These are phyloP conservation scores for Oncorhynchus keta DNA, from an alignment of 2,113 vertebrate species.

Conservation along the genomic window DNA sequence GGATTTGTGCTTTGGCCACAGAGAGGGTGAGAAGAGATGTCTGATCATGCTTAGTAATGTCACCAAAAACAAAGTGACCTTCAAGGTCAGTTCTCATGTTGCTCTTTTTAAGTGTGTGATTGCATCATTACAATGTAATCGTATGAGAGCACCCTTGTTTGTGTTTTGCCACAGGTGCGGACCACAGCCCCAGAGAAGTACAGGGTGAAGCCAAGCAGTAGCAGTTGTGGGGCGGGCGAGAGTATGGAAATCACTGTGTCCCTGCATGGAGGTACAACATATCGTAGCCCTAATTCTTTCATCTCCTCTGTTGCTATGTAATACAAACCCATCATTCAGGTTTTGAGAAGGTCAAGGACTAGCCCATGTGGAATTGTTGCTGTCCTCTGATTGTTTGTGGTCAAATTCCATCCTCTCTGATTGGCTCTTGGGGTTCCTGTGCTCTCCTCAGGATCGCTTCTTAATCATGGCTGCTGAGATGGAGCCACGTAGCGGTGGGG, in stretches of 20 bases:
- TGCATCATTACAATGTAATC: neutral
- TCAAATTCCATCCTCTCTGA: neutral
- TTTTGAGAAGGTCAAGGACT: neutral
- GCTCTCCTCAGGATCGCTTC: slow-evolving; percentile 84
- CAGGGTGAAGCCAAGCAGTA: slow-evolving; percentile 86
- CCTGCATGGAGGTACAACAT: slow-evolving; percentile 81
- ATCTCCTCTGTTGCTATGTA: neutral
- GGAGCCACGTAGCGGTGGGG: slow-evolving; percentile 67
- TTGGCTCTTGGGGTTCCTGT: slow-evolving; percentile 70
- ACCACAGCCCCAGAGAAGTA: slow-evolving; percentile 87
- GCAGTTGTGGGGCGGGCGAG: slow-evolving; percentile 81
- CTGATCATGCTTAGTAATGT: slow-evolving; percentile 84
- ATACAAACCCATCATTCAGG: neutral
- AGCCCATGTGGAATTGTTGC: neutral
- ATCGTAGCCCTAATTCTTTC: neutral
- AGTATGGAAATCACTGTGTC: slow-evolving; percentile 81
- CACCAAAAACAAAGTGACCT: slow-evolving; percentile 84
- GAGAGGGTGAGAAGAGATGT: slow-evolving; percentile 85
- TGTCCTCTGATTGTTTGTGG: neutral
- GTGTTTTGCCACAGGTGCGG: slow-evolving; percentile 73
- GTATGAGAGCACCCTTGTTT: neutral
- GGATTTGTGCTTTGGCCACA: slow-evolving; percentile 83
- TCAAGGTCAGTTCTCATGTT: slow-evolving; percentile 76
- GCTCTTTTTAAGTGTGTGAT: neutral
- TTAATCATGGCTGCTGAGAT: slow-evolving; percentile 88